Evolutionary conservation across 2,113 vertebrate genomes (phyloP), one percentile per base, ranked within the genome.

Genomic region (Chloroceryle aenea): DNA sequence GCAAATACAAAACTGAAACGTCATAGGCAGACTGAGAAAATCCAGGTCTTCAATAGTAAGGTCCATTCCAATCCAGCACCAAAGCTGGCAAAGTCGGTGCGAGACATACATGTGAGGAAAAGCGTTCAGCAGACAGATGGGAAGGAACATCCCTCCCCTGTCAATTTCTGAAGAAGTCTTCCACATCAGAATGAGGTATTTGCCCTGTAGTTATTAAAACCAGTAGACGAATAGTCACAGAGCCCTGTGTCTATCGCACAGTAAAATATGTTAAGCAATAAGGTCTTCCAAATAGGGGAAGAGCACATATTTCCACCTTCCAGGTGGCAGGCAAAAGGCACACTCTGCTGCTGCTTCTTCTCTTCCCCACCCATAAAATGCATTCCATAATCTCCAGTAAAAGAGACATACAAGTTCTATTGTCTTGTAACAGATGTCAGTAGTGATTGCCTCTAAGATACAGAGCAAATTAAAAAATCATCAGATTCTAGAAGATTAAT

Each of bases 191-290:
- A n/a, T 42, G 48, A 81, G 36, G 38, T 3, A 2, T 23, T n/a
- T 38, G n/a, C 42, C 11, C 0, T 55, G 43, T 30, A 66, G 10
- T 48, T 85, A 43, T 19, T 56, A 36, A 69, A 89, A 77, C 15
- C 0, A 3, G 15, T 8, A 48, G 61, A 62, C 30, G n/a, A 93
- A 74, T 0, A 0, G 23, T 52, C 61, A 64, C 4, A 90, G 40
- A 72, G 23, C 15, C 29, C 12, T 85, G 34, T 48, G 36, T n/a
- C 43, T 61, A 66, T 9, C 0, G 1, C 67, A 43, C 19, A 34
- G 55, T 61, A 55, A 82, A 82, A n/a, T 38, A 47, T 30, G 78
- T 0, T 38, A 23, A 25, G 10, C 29, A 85, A 43, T 18, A 2
- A 58, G 11, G 53, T 73, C 26, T 23, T 50, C 48, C 68, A 32